Evolutionary conservation across 2,888 invertebrate species (phyloP).

Genomic region (Microplitis deprimator): DNA sequence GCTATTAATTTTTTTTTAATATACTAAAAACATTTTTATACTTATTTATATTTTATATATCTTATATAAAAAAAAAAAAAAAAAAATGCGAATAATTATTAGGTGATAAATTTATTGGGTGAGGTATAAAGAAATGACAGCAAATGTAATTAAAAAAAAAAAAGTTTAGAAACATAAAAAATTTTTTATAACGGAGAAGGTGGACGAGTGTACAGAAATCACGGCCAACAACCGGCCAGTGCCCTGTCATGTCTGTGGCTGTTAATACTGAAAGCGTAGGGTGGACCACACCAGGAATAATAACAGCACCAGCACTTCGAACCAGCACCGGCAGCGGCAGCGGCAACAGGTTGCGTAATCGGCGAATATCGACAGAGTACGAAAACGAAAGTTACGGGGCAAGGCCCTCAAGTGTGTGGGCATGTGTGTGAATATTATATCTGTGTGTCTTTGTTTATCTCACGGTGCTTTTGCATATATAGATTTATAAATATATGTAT

Average conservation of each 20-base stretch:
- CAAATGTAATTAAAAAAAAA: neutral
- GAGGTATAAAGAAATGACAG: slow-evolving; percentile 16
- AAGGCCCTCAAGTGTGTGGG: slow-evolving; percentile 39
- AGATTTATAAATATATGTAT: neutral
- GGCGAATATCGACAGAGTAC: slow-evolving; percentile 35
- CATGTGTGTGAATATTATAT: slow-evolving; percentile 24
- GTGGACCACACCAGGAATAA: slow-evolving; percentile 39
- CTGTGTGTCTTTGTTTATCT: slow-evolving; percentile 15
- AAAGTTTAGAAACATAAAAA: neutral
- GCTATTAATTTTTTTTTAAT: slow-evolving; percentile 28
- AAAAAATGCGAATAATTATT: slow-evolving; percentile 6
- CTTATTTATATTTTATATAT: neutral
- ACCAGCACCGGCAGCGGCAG: neutral
- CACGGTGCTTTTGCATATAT: slow-evolving; percentile 7
- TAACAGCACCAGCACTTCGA: neutral
- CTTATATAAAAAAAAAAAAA: neutral
- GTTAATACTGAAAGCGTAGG: slow-evolving; percentile 24
- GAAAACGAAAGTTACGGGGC: slow-evolving; percentile 49
- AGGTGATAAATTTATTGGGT: slow-evolving; percentile 22
- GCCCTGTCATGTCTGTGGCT: slow-evolving; percentile 28
- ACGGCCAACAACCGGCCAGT: slow-evolving; percentile 40
- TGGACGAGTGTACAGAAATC: slow-evolving; percentile 27
- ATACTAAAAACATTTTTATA: slow-evolving; percentile 8
- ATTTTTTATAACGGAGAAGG: slow-evolving; percentile 29
- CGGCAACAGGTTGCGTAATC: slow-evolving; percentile 44